These are phyloP conservation scores for Ciconia stormi DNA, from an alignment of 2,113 vertebrate species.

Conservation along the genomic window DNA sequence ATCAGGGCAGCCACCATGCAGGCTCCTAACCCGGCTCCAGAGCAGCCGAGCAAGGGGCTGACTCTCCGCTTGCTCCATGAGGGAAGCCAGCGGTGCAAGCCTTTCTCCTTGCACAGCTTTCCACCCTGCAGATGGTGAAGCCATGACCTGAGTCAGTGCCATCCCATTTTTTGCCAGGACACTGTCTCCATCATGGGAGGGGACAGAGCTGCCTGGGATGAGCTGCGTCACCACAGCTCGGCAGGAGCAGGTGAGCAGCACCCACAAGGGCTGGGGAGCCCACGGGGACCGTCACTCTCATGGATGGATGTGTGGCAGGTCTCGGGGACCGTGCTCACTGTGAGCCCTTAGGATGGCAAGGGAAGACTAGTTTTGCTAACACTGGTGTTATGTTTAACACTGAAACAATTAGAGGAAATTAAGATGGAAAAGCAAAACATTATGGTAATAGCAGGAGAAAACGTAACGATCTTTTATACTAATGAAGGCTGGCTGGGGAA, in stretches of 20 bases:
- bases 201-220: neutral
- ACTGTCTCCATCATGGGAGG: neutral
- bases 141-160: neutral
- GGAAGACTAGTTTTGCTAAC: neutral
- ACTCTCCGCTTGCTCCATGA: neutral
- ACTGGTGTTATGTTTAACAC: neutral
- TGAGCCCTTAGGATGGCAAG: neutral
- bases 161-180: neutral
- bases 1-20: neutral
- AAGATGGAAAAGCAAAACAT: neutral
- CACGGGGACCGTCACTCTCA: too few relatives aligned
- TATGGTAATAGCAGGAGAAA: neutral
- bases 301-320: neutral
- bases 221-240: neutral
- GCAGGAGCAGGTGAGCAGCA: neutral
- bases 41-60: neutral
- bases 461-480: neutral
- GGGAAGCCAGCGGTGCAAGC: fast-evolving
- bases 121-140: neutral
- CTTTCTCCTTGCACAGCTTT: neutral
- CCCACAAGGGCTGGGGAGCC: neutral
- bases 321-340: neutral
- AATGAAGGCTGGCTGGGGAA: neutral
- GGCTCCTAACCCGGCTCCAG: neutral
- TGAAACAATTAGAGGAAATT: neutral